Conservation (phyloP, 1,140 invertebrate genomes). For the Ptiloglossa arizonensis region DNA sequence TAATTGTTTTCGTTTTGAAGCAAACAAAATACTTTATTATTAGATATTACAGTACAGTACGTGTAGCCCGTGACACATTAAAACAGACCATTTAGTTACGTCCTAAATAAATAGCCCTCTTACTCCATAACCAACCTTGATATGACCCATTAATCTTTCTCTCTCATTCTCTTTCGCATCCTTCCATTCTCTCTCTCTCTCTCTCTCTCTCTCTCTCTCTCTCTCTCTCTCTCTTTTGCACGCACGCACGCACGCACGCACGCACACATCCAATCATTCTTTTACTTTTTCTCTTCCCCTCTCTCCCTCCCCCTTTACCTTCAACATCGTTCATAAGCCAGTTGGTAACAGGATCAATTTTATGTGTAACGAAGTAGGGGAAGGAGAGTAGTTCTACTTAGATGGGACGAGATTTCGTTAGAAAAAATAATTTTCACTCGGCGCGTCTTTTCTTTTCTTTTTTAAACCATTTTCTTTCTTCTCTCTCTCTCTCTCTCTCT, state of each 20-base stretch:
- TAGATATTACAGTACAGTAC: conserved; percentile 82
- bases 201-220: conserved; percentile 53
- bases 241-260: conserved; percentile 13
- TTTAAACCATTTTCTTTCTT: neutral
- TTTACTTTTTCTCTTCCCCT: conserved; percentile 42
- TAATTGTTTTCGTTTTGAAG: conserved; percentile 70
- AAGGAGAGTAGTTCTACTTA: conserved; percentile 56
- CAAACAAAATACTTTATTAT: conserved; percentile 83
- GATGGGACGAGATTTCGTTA: conserved; percentile 72
- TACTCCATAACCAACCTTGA: conserved; percentile 81
- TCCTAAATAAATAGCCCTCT: conserved; percentile 81
- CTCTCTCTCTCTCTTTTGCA: conserved; percentile 24
- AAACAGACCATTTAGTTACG: conserved; percentile 82
- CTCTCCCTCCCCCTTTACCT: conserved; percentile 55
- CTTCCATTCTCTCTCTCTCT: conserved; percentile 58
- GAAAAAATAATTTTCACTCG: conserved; percentile 78
- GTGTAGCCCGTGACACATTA: conserved; percentile 82
- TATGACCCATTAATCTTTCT: conserved; percentile 73
- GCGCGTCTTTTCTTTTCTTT: conserved; percentile 21
- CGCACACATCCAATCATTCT: conserved; percentile 17
- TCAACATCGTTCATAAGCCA: conserved; percentile 72
- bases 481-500: conserved; percentile 2
- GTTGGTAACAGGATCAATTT: conserved; percentile 77
- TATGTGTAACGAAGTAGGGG: conserved; percentile 74
- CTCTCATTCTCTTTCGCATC: conserved; percentile 30